Conservation (phyloP, 1,140 invertebrate species). For the Leucophenga varia region DNA sequence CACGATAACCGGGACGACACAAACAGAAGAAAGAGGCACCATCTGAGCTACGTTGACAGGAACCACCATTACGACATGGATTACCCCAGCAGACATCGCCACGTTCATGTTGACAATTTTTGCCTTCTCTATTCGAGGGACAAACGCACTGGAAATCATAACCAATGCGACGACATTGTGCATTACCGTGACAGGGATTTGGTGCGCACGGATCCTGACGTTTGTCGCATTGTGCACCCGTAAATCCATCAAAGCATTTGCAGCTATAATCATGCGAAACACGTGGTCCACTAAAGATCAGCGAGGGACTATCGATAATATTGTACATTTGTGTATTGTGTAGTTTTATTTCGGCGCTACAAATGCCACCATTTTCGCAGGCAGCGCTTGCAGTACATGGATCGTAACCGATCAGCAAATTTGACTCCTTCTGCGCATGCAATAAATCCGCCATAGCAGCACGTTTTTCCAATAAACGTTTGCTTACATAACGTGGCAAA, state of each 20-base stretch:
- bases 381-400: conserved; percentile 64
- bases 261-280: conserved; percentile 77
- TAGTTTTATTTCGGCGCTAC: conserved; percentile 72
- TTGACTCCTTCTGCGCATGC: conserved; percentile 57
- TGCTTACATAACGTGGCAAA: conserved; percentile 64
- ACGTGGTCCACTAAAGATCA: conserved; percentile 79
- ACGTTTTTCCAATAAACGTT: conserved; percentile 66
- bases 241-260: conserved; percentile 76
- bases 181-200: conserved; percentile 81
- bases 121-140: conserved; percentile 73
- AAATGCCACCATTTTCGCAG: conserved; percentile 77
- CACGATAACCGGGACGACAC: conserved; percentile 84
- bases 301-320: conserved; percentile 73
- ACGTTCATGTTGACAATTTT: conserved; percentile 79
- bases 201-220: conserved; percentile 88
- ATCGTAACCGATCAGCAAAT: conserved; percentile 68
- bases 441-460: conserved; percentile 66
- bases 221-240: conserved; percentile 76
- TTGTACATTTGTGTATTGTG: conserved; percentile 62
- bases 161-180: conserved; percentile 78
- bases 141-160: conserved; percentile 83
- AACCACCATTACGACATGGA: conserved; percentile 86
- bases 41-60: conserved; percentile 82
- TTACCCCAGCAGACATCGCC: conserved; percentile 80
- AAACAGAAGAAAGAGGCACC: conserved; percentile 87